Evolutionary conservation across 2,888 invertebrate species (phyloP), one percentile per base, ranked within the genome.

Genomic region (Drosophila subsilvestris): DNA sequence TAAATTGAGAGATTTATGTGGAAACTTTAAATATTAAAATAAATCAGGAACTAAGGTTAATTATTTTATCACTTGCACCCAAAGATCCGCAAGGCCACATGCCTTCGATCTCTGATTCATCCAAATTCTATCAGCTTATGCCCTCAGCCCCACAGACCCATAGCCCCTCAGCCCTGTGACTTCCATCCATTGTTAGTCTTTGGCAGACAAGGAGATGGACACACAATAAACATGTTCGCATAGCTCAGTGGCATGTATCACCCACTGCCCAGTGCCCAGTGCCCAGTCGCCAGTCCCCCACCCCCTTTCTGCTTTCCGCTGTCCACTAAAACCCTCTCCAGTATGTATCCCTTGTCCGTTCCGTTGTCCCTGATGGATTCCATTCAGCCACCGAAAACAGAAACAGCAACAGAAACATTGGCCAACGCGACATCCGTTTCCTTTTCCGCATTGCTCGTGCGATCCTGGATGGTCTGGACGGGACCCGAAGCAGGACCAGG

Each of bases 401-500:
- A 59, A 59, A 45, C 58, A 27, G 70, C 48, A 72, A 65, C 69
- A 72, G 80, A 76, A 84, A 77, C 86, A 81, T 75, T 82, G 80
- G 85, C 87, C 87, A 87, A 87, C 78, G 87, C 83, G 86, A 84
- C 83, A 78, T 84, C 83, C 83, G 83, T 42, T 87, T 87, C 83
- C 83, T 82, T 75, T 84, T 87, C 87, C 80, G 78, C 71, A 47
- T 81, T 44, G 63, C 63, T n/a, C 37, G 25, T 63, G 76, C 63
- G 67, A 67, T 66, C 66, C 66, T 50, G 48, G 63, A 32, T 29
- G 57, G 60, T 43, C 51, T 48, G 32, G 4, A 4, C 22, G 5
- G 22, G 0, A 25, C 25, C 22, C 0, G 22, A 6, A 25, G 5
- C 22, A 25, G 6, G 6, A 25, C 6, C 25, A 25, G 25, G 1